Percentiles rank a stretch among this genome's conserved stretches.
Conservation (phyloP, 2,113 vertebrate genomes). For the Corythaeola cristata region DNA sequence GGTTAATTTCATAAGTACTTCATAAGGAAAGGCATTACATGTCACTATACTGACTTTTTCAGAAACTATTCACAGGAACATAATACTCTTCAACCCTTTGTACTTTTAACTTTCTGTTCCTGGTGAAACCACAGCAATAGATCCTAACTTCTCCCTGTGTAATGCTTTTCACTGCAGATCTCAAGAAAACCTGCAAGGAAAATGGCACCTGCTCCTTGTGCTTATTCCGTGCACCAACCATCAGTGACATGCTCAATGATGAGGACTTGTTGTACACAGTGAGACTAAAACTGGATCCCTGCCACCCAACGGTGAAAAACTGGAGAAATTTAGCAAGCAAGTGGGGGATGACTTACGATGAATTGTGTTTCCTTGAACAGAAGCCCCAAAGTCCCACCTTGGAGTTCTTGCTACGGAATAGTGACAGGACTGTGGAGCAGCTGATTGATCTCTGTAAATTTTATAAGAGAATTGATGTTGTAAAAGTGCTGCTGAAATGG, state of each 20-base stretch:
- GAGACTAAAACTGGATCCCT: conserved; percentile 92
- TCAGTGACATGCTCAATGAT: conserved; percentile 95
- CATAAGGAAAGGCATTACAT: background rate
- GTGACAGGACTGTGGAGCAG: conserved; percentile 91
- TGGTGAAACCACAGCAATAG: background rate
- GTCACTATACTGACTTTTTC: background rate
- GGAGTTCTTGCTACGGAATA: conserved; percentile 92
- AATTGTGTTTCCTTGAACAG: conserved; percentile 94
- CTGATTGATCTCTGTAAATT: conserved; percentile 91
- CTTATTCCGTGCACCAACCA: conserved; percentile 83
- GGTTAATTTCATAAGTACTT: background rate
- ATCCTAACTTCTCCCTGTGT: conserved; percentile 8
- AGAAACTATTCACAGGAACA: background rate
- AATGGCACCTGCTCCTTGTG: conserved; percentile 72
- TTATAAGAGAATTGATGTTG: conserved; percentile 93
- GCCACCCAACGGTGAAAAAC: conserved; percentile 96
- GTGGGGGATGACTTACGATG: conserved; percentile 98
- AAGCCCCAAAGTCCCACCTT: conserved; percentile 92
- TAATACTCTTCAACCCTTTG: background rate
- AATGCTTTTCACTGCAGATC: conserved; percentile 55
- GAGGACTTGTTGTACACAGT: conserved; percentile 92
- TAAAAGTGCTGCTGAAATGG: conserved; percentile 90
- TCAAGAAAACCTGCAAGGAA: conserved; percentile 62
- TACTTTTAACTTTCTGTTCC: background rate
- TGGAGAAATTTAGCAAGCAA: conserved; percentile 99